Conservation (phyloP, 2,888 invertebrate genomes). For the Frankliniella intonsa region DNA sequence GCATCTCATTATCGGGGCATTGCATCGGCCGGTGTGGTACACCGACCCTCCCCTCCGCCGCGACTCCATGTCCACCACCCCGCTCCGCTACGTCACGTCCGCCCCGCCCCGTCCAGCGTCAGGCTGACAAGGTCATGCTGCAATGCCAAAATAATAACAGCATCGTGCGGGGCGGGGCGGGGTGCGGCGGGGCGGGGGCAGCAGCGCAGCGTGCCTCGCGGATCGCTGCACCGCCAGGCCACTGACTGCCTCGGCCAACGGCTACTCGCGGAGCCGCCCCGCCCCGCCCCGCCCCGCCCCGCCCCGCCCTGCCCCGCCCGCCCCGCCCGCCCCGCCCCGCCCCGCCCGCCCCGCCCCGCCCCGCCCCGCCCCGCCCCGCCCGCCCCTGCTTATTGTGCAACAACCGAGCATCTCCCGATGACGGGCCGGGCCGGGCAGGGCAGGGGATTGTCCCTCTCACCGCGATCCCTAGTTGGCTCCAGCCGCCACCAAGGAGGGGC, state of each 20-base stretch:
- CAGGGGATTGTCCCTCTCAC: no score
- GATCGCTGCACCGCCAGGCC: neutral
- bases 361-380: neutral
- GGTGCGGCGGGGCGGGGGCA: neutral
- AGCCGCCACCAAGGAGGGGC: neutral
- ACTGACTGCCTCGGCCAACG: slow-evolving; percentile 32
- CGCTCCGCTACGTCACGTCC: neutral
- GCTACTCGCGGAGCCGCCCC: no score
- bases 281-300: neutral
- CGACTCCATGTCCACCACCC: no score
- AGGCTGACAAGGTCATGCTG: neutral
- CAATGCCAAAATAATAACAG: slow-evolving; percentile 18
- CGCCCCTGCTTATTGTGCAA: neutral
- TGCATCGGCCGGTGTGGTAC: no score
- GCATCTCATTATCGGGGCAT: no score
- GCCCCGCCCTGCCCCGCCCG: neutral
- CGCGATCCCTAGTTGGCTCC: neutral
- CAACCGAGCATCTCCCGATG: neutral
- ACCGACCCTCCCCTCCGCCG: no score
- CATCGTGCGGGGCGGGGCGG: neutral
- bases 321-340: neutral
- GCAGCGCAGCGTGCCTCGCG: neutral
- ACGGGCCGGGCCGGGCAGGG: neutral
- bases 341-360: neutral
- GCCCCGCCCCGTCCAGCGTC: neutral